Conservation (phyloP, 2,888 invertebrate species). For the Lamellibrachia columna region DNA sequence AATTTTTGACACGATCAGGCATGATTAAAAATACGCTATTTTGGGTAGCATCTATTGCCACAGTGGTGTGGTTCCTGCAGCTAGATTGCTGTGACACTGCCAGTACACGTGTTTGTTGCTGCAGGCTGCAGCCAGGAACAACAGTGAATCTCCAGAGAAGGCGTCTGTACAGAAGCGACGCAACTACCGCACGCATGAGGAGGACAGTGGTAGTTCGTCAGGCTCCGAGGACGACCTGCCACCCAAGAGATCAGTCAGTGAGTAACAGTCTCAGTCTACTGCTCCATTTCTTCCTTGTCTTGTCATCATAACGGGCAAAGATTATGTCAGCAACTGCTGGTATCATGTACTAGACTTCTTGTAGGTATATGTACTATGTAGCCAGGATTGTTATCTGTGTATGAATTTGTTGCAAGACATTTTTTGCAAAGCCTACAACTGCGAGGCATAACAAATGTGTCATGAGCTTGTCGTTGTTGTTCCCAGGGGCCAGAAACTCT, state of each 20-base stretch:
- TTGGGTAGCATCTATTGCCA: neutral
- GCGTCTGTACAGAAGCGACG: slow-evolving; percentile 37
- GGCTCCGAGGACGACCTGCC: slow-evolving; percentile 19
- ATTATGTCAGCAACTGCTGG: neutral
- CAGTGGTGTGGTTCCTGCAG: neutral
- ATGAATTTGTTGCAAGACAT: no score
- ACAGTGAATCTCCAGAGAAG: slow-evolving; percentile 30
- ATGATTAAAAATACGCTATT: no score
- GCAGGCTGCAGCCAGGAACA: neutral
- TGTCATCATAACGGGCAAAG: neutral
- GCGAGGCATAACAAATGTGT: no score
- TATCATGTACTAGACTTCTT: no score
- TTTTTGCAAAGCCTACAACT: no score
- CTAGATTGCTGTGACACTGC: neutral
- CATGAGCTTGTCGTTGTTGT: neutral
- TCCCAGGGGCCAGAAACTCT: neutral
- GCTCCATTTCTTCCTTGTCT: neutral
- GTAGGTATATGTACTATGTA: no score
- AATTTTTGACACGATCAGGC: no score
- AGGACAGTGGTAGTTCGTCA: slow-evolving; percentile 24
- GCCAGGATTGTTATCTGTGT: no score
- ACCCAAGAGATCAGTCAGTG: slow-evolving; percentile 17
- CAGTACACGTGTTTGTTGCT: slow-evolving; percentile 5
- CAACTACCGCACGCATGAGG: slow-evolving; percentile 35
- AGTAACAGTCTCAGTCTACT: neutral